Base-by-base conservation (phyloP, 2,888 invertebrate species). In the Pocota personata region DNA sequence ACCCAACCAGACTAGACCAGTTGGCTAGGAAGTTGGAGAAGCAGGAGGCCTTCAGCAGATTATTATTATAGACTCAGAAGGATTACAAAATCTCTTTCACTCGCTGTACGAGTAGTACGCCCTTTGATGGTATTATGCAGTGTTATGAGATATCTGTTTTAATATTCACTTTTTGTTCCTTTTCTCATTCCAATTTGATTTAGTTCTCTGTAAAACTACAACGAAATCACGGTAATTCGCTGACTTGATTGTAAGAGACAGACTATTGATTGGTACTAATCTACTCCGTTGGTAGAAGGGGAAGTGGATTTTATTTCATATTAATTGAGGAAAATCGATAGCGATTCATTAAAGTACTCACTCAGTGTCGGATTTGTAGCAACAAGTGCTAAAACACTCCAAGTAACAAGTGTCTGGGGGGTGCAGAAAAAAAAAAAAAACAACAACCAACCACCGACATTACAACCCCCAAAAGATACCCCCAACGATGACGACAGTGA, bases 31-130 rank as follows among this genome's bases (percentile, higher is more conserved):
- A 62, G 12, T 48, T 35, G 8, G 30, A 57, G 16, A 32, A 48
- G 12, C 19, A 8, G 8, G 46, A 58, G 40, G 27, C 43, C 35
- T 43, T 71, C 19, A 48, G 24, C 76, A 67, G 86, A 86, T 82
- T 82, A 82, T 82, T 82, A 76, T 86, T 86, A 82, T 66, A 86
- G 80, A 86, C 76, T 86, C 71, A 67, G 40, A 62, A 72, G 86
- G 82, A 86, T 86, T 86, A 80, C 71, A 79, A 86, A 76, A 72
- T 79, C 79, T 64, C 62, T 8, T 62, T 62, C 52, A 30, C 40
- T 50, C 27, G 52, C 50, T 58, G 46, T 50, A 8, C 58, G 19
- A 8, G 37, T 58, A n/a, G n/a, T 14, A 19, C 40, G 73, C 64
- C 71, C 84, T 86, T 86, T 86, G 80, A 86, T 76, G 84, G 84